Percentiles rank a stretch among this genome's conserved stretches.
Evolutionary conservation across 2,113 vertebrate species (phyloP).

Genomic region (Vicugna pacos): DNA sequence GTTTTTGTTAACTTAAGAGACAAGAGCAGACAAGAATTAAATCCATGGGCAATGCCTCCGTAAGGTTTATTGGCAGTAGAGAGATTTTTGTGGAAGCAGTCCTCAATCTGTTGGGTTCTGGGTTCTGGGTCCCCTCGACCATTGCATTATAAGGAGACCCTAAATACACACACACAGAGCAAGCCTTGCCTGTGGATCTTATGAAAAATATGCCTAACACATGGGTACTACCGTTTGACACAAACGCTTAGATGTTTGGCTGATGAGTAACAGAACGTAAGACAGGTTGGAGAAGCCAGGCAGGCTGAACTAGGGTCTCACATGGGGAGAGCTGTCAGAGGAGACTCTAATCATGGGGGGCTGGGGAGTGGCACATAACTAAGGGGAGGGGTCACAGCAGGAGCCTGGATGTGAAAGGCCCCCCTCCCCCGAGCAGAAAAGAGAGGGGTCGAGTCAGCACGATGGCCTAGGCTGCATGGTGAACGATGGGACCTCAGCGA

Average conservation of each 20-base stretch:
- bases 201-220: neutral
- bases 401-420: neutral
- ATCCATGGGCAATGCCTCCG: neutral
- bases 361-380: neutral
- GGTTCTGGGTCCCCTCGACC: neutral
- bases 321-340: neutral
- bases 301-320: neutral
- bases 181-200: neutral
- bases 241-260: neutral
- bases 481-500: neutral
- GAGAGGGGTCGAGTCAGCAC: neutral
- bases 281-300: neutral
- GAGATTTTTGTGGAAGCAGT: neutral
- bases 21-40: neutral
- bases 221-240: neutral
- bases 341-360: accelerated
- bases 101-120: neutral
- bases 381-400: neutral
- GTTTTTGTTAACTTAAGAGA: constrained; percentile 21
- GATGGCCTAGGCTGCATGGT: neutral
- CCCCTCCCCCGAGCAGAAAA: neutral
- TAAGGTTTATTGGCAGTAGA: neutral
- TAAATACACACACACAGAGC: neutral
- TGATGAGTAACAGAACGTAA: neutral
- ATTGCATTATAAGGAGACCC: neutral